Evolutionary conservation across 2,888 invertebrate genomes (phyloP), one percentile per base, ranked within the genome.

Genomic region (Drosophila recens): DNA sequence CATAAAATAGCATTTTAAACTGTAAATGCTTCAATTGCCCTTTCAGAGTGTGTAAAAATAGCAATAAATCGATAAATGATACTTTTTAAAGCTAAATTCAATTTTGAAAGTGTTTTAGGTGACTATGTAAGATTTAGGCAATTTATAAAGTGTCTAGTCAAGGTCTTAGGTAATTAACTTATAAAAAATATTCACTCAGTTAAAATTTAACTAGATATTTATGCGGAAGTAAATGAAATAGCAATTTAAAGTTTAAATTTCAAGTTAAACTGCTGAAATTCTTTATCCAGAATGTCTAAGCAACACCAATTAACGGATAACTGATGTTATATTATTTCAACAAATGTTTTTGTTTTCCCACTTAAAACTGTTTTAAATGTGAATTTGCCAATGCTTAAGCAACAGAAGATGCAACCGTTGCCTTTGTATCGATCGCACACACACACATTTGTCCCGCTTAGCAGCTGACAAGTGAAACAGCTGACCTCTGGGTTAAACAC

Each of bases 401-500:
- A 33, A 34, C 40, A 52, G 9, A 3, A 42, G 42, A 56, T 33
- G 54, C 33, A 20, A 9, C 2, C 54, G 17, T 43, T 54, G 5
- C 20, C 43, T 42, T 13, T 13, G 42, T 56, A 43, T 56, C 23
- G 54, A 56, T 43, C 43, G 43, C n/a, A 34, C 15, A 10, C 11
- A 15, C n/a, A 33, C 15, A 54, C 8, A 17, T 34, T 75, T 71
- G 57, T 75, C 64, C 57, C 30, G 33, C n/a, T 56, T 49, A 52
- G 38, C 4, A 42, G 53, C 1, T 13, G 46, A 23, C 43, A 58
- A 71, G 45, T 54, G 20, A 34, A 64, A 58, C 61, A 65, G 52
- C 49, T 67, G 78, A 83, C 80, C 80, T 71, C 65, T 75, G 34
- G n/a, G n/a, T 45, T 27, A 45, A 15, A 49, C 68, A 71, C 65